phyloP scores from a whole-genome alignment of 2,797 vertebrate species.

The Gorsachius magnificus region DNA sequence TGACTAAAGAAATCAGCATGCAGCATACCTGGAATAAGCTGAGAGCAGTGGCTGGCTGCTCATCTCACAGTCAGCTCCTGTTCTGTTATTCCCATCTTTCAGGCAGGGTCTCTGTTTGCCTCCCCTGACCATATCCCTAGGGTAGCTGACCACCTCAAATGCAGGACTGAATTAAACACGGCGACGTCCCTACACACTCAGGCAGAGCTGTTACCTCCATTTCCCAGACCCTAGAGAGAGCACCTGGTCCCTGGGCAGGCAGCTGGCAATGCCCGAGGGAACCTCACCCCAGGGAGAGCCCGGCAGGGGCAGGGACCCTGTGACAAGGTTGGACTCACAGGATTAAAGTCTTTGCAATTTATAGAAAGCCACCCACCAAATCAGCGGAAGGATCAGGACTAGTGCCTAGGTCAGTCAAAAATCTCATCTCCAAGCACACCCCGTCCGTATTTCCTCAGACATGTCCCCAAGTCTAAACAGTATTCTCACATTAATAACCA shows the following conservation, averaged over 20 bases:
- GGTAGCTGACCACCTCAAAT: not conserved
- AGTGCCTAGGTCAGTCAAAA: not conserved
- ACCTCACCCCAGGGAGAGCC: not conserved
- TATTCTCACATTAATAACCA: not conserved
- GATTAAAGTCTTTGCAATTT: not conserved
- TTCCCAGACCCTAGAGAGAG: not conserved
- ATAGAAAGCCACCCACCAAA: not conserved
- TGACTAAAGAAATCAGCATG: not conserved
- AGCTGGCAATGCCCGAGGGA: not conserved
- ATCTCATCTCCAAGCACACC: not conserved
- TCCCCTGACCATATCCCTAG: not conserved
- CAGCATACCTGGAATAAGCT: not conserved
- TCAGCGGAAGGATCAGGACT: not conserved
- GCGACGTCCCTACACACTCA: rapidly evolving
- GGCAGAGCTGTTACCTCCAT: not conserved
- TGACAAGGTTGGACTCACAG: not conserved
- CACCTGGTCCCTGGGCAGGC: not conserved
- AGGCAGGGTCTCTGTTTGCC: not conserved
- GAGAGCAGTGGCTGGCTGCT: not conserved
- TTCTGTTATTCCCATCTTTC: not conserved
- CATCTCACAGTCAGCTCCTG: not conserved
- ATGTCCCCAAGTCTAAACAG: not conserved
- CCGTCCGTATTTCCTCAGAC: not conserved
- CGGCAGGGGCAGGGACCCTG: not conserved
- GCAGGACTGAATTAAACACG: not conserved